Conservation (phyloP, 2,797 vertebrate genomes). For the Pangasius larnaudii region DNA sequence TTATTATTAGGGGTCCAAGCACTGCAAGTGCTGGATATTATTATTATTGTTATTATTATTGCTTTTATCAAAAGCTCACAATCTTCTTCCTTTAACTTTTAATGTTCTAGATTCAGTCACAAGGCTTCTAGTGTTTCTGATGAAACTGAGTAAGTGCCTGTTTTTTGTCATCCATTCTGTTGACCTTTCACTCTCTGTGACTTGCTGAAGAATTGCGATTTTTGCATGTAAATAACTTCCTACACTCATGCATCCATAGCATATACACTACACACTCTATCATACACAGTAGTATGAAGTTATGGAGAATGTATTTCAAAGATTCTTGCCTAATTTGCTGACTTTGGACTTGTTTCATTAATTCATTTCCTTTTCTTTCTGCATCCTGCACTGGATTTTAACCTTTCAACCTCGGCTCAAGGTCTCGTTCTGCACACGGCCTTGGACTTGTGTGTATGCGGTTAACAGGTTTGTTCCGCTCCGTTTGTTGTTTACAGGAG, state of each 20-base stretch:
- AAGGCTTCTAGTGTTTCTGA: constrained; percentile 92
- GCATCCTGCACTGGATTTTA: neutral
- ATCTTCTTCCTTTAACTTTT: constrained; percentile 72
- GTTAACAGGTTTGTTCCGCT: constrained; percentile 4
- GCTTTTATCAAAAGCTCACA: neutral
- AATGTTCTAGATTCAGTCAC: constrained; percentile 92
- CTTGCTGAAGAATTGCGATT: constrained; percentile 28
- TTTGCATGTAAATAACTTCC: constrained; percentile 45
- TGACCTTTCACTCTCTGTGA: constrained; percentile 15
- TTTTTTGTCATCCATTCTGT: constrained; percentile 53
- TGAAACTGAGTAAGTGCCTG: constrained; percentile 92
- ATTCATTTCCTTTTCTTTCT: neutral
- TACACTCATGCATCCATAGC: constrained; percentile 31
- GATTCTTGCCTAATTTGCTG: constrained; percentile 4
- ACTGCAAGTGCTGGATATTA: neutral
- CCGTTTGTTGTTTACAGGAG: constrained; percentile 77
- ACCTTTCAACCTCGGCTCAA: neutral
- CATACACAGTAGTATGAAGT: neutral
- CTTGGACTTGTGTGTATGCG: neutral
- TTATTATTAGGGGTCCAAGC: neutral
- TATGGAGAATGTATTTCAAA: neutral
- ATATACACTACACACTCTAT: neutral
- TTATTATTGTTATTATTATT: neutral
- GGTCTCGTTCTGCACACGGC: neutral
- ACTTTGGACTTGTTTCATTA: neutral